phyloP scores from a whole-genome alignment of 2,888 invertebrate species.

The Scaptomyza polygonia region DNA sequence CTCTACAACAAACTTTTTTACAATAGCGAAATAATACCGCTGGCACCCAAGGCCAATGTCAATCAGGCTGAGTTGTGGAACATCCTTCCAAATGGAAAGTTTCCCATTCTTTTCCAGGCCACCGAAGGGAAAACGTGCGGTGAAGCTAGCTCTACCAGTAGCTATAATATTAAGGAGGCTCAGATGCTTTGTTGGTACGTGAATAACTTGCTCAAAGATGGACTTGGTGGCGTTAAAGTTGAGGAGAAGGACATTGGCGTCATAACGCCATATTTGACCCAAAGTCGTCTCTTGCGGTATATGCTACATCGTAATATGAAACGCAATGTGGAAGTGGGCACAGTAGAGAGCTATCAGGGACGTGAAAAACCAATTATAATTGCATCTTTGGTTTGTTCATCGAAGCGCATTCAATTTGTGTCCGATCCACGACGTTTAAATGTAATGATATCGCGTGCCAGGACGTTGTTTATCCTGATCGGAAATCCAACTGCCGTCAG shows the following conservation, averaged over 20 bases:
- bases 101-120: slow-evolving; percentile 87
- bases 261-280: slow-evolving; percentile 86
- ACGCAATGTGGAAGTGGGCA: slow-evolving; percentile 88
- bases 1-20: slow-evolving; percentile 91
- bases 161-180: slow-evolving; percentile 87
- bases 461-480: slow-evolving; percentile 86
- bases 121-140: slow-evolving; percentile 84
- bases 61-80: slow-evolving; percentile 76
- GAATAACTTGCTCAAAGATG: slow-evolving; percentile 84
- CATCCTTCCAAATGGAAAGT: slow-evolving; percentile 83
- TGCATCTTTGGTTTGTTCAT: slow-evolving; percentile 89
- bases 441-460: slow-evolving; percentile 87
- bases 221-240: slow-evolving; percentile 83
- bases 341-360: slow-evolving; percentile 95
- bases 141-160: slow-evolving; percentile 82
- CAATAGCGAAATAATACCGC: slow-evolving; percentile 86
- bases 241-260: slow-evolving; percentile 86
- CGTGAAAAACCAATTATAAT: slow-evolving; percentile 92
- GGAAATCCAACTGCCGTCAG: slow-evolving; percentile 83
- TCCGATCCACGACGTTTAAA: slow-evolving; percentile 85
- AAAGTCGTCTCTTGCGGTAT: slow-evolving; percentile 75
- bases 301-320: slow-evolving; percentile 37
- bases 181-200: slow-evolving; percentile 86
- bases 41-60: slow-evolving; percentile 62
- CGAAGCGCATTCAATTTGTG: slow-evolving; percentile 69